phyloP scores from a whole-genome alignment of 2,888 invertebrate genomes.

The Orthonychiurus folsomi region DNA sequence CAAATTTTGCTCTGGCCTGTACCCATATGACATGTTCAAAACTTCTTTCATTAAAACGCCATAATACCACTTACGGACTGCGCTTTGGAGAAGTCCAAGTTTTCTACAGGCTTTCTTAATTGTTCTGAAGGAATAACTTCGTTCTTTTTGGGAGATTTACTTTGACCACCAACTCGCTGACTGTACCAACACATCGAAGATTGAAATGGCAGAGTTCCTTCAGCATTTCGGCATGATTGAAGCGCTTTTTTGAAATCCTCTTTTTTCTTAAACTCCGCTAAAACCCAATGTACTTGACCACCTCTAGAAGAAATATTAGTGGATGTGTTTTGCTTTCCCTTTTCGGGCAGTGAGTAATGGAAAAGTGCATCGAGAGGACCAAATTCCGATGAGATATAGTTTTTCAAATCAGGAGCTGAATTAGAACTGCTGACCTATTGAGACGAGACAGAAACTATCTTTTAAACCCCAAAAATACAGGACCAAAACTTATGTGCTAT shows the following conservation, averaged over 20 bases:
- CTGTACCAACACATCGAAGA: constrained; percentile 32
- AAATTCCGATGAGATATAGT: constrained; percentile 27
- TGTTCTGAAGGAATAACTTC: constrained; percentile 19
- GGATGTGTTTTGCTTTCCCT: constrained; percentile 18
- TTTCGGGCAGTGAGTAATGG: constrained; percentile 30
- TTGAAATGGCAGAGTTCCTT: constrained; percentile 29
- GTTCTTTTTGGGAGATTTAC: not conserved
- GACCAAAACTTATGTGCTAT: not conserved
- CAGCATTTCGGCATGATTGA: constrained; percentile 20
- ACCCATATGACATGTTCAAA: too few species aligned
- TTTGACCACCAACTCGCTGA: constrained; percentile 3
- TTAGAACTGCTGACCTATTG: constrained; percentile 21
- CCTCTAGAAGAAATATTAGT: constrained; percentile 8
- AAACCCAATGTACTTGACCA: constrained; percentile 31
- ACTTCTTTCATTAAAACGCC: too few species aligned
- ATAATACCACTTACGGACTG: constrained; percentile 28
- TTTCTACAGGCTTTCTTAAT: constrained; percentile 8
- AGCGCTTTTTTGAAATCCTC: constrained; percentile 26
- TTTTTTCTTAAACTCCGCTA: constrained; percentile 32
- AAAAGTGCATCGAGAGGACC: constrained; percentile 28
- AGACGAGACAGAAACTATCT: not conserved
- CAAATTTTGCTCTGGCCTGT: too few species aligned
- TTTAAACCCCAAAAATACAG: not conserved
- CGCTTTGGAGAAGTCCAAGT: constrained; percentile 24
- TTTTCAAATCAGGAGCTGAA: constrained; percentile 22